Conservation (phyloP, 2,888 invertebrate genomes). For the Platerodrilus igneus region DNA sequence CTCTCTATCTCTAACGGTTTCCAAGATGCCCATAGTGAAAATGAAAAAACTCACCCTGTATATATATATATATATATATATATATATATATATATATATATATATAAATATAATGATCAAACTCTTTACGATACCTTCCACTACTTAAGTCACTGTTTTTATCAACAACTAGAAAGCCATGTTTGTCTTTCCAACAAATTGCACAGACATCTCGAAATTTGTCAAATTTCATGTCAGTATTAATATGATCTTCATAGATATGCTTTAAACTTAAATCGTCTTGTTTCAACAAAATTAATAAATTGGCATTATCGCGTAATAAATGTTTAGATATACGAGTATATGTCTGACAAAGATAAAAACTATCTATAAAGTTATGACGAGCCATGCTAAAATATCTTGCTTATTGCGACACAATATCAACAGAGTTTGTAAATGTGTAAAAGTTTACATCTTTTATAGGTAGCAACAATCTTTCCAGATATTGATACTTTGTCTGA, state of each 20-base stretch:
- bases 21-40: too few relatives aligned
- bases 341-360: constrained; percentile 39
- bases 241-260: constrained; percentile 32
- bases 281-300: constrained; percentile 37
- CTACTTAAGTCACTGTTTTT: constrained; percentile 31
- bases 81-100: too few relatives aligned
- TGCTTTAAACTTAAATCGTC: constrained; percentile 39
- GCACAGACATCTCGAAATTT: constrained; percentile 34
- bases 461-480: constrained; percentile 21
- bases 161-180: constrained; percentile 34
- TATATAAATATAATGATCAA: constrained; percentile 27
- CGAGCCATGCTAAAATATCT: constrained; percentile 35
- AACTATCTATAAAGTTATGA: constrained; percentile 36
- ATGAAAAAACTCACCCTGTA: too few relatives aligned
- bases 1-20: too few relatives aligned
- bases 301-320: constrained; percentile 38
- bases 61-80: too few relatives aligned
- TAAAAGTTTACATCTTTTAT: constrained; percentile 28
- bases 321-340: constrained; percentile 38
- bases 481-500: constrained; percentile 32
- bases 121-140: constrained; percentile 37
- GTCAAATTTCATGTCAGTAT: constrained; percentile 30
- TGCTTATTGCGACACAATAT: constrained; percentile 32
- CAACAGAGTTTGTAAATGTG: constrained; percentile 14
- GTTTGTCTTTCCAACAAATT: constrained; percentile 34